Percentiles rank a stretch among this genome's conserved stretches.
These are phyloP conservation scores for Hartigia nigra DNA, from an alignment of 2,888 invertebrate genomes.

Conservation along the genomic window DNA sequence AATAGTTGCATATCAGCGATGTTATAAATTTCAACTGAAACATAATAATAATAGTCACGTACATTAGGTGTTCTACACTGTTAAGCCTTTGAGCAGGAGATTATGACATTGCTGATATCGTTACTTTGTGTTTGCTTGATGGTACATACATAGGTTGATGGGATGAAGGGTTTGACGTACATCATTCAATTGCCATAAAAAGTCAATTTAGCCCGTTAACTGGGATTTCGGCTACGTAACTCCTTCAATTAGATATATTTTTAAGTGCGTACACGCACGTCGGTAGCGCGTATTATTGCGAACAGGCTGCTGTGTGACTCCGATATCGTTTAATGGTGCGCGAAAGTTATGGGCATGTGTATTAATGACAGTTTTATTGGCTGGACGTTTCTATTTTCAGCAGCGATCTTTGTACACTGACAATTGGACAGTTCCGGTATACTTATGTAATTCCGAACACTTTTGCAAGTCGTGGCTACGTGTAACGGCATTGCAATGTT, in stretches of 20 bases:
- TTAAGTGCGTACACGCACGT: not conserved
- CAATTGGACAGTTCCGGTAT: constrained; percentile 10
- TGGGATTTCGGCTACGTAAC: not conserved
- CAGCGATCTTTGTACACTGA: constrained; percentile 4
- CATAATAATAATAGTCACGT: no score
- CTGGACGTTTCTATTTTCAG: constrained; percentile 9
- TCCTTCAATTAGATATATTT: not conserved
- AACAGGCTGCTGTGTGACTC: not conserved
- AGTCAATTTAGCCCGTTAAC: not conserved
- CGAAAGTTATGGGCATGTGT: not conserved
- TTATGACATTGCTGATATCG: no score
- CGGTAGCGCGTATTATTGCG: not conserved
- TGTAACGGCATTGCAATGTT: not conserved
- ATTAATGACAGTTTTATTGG: constrained; percentile 10
- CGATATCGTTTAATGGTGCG: not conserved
- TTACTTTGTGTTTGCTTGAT: no score
- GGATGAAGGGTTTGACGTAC: no score
- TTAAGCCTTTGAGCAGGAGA: no score
- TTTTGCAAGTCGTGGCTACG: not conserved
- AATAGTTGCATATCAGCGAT: not conserved
- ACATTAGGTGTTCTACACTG: no score
- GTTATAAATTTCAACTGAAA: not conserved
- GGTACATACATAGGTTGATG: no score
- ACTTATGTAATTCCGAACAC: not conserved
- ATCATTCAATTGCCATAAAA: no score